A percentile compares a stretch with the other conserved stretches of the same genome.
These are phyloP conservation scores for human DNA, from an alignment of 2,113 vertebrate genomes.

Conservation along the genomic window GRCh38 chr15:93422001-93422500, in stretches of 20 bases:
- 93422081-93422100: background rate
- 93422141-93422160: background rate
- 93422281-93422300: background rate
- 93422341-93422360: background rate
- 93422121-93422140: background rate
- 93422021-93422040: background rate
- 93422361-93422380: background rate
- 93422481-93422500: background rate
- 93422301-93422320: background rate
- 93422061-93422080: background rate
- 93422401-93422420: background rate
- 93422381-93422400: background rate
- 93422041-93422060: background rate
- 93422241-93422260: background rate
- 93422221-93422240: background rate
- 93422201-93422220: background rate
- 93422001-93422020: background rate
- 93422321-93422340: background rate
- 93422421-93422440: background rate
- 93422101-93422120: background rate
- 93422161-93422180: background rate
- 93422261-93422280: background rate
- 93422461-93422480: background rate
- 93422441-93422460: background rate
- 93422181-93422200: slow-evolving; percentile 72